Evolutionary conservation across 1,140 invertebrate genomes (phyloP).

Genomic region (Heliconius congener): DNA sequence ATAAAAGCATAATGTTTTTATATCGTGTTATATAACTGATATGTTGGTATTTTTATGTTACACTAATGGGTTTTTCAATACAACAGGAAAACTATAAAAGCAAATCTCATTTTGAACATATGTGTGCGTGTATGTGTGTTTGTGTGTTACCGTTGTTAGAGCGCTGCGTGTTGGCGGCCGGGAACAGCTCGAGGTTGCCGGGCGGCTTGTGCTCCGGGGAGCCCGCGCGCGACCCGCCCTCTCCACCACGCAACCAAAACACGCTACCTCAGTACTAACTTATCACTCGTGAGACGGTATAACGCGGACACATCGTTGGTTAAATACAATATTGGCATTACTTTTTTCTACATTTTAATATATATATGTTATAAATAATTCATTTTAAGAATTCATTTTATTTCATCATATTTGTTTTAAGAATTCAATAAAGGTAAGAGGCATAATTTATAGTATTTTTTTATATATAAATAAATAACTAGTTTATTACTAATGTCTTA

Average conservation of each 20-base stretch:
- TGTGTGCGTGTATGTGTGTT: conserved; percentile 32
- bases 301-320: not conserved
- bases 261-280: conserved; percentile 51
- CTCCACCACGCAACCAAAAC: conserved; percentile 66
- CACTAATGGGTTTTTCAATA: not conserved
- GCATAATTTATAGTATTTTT: too few species aligned
- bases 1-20: not conserved
- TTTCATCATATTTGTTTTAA: too few species aligned
- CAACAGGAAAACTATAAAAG: too few species aligned
- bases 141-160: conserved; percentile 86
- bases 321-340: too few species aligned
- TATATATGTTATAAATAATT: too few species aligned
- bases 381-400: too few species aligned
- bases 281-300: not conserved
- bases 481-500: too few species aligned
- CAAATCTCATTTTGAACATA: not conserved
- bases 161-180: conserved; percentile 83
- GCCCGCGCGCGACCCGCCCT: conserved; percentile 87
- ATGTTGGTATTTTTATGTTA: not conserved
- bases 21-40: not conserved
- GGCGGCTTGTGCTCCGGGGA: conserved; percentile 86
- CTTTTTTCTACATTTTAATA: too few species aligned
- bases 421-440: too few species aligned
- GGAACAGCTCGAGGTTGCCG: conserved; percentile 88
- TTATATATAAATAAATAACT: too few species aligned